Percentiles rank a stretch among this genome's conserved stretches.
These are phyloP conservation scores for Agrotis segetum DNA, from an alignment of 2,888 invertebrate genomes.

Conservation along the genomic window DNA sequence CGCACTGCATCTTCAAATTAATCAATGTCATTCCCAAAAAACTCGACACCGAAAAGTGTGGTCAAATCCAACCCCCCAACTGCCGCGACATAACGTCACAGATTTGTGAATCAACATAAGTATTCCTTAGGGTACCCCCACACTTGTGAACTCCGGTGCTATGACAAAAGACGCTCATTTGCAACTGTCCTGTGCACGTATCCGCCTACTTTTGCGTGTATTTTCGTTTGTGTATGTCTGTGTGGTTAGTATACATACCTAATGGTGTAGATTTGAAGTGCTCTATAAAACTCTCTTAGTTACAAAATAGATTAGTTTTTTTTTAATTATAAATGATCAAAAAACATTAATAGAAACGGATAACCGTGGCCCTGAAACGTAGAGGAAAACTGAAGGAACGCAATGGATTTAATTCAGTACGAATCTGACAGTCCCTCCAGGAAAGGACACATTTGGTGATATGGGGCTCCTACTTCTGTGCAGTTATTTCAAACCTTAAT, in stretches of 20 bases:
- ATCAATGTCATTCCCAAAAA: slow-evolving; percentile 33
- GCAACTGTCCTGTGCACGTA: slow-evolving; percentile 76
- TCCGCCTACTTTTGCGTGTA: slow-evolving; percentile 68
- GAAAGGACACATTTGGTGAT: too few relatives aligned
- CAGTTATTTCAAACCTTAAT: too few relatives aligned
- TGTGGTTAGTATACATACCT: slow-evolving; percentile 17
- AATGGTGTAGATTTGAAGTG: slow-evolving; percentile 21
- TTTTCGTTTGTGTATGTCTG: slow-evolving; percentile 57
- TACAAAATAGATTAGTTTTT: too few relatives aligned
- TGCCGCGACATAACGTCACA: slow-evolving; percentile 30
- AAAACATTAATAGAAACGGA: too few relatives aligned
- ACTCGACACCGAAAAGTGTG: slow-evolving; percentile 21
- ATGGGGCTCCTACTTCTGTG: too few relatives aligned
- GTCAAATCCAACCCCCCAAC: slow-evolving; percentile 42
- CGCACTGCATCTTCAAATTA: slow-evolving; percentile 11
- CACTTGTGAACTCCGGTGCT: slow-evolving; percentile 48
- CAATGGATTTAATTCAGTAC: too few relatives aligned
- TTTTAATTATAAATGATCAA: too few relatives aligned
- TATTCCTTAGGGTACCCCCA: slow-evolving; percentile 49
- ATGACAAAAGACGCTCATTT: slow-evolving; percentile 82
- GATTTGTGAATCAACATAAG: slow-evolving; percentile 62
- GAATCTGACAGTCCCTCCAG: too few relatives aligned
- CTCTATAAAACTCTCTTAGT: too few relatives aligned
- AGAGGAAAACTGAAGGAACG: too few relatives aligned
- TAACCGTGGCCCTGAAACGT: too few relatives aligned